Percentiles rank a stretch among this genome's conserved stretches.
Evolutionary conservation across 2,888 invertebrate species (phyloP).

Genomic region (Leptopilina myrica): DNA sequence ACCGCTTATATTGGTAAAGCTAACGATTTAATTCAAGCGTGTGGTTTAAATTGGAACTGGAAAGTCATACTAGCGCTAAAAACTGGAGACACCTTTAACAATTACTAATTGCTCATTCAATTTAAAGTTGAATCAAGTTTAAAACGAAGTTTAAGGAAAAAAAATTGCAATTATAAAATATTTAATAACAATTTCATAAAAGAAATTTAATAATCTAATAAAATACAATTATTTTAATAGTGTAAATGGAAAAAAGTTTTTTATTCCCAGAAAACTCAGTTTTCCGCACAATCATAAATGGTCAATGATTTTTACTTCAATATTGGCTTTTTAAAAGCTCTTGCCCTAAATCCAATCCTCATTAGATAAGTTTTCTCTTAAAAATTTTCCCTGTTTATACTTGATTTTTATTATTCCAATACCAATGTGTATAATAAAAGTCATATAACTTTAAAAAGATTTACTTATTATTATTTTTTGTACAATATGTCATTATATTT

Average conservation of each 20-base stretch:
- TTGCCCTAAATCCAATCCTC: constrained; percentile 7
- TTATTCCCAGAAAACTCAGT: background rate
- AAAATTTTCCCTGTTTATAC: background rate
- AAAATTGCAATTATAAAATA: no score
- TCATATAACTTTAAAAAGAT: background rate
- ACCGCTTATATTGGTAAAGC: constrained; percentile 29
- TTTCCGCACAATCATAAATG: background rate
- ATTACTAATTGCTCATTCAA: background rate
- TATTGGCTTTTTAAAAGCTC: constrained; percentile 27
- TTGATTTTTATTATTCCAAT: background rate
- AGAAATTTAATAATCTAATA: no score
- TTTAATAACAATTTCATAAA: no score
- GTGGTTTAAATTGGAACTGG: constrained; percentile 6
- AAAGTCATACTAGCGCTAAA: background rate
- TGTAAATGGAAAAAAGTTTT: no score
- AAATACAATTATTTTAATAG: no score
- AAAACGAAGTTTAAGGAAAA: background rate
- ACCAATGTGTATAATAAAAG: background rate
- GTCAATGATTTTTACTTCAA: constrained; percentile 10
- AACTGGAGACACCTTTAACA: background rate
- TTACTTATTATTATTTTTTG: background rate
- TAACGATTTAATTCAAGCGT: constrained; percentile 30
- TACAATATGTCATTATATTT: background rate
- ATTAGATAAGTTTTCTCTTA: constrained; percentile 22
- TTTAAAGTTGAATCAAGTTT: background rate